Evolutionary conservation across 2,797 vertebrate species (phyloP), one percentile per base, ranked within the genome.

Genomic region (Xenopus petersii): DNA sequence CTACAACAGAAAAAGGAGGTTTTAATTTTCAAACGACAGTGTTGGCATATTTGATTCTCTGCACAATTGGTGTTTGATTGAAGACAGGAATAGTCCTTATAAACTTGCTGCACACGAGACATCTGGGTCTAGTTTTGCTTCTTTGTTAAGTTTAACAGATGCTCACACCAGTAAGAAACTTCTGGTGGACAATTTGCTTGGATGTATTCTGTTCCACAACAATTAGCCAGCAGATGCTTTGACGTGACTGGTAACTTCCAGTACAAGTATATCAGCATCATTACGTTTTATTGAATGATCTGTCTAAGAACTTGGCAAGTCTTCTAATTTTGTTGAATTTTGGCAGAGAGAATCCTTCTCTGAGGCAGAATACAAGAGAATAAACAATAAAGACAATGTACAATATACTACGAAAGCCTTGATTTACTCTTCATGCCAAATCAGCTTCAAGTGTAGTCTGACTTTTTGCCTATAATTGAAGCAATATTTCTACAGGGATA

Each of bases 211-310:
- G 42, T 74, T 74, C 67, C 15, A 65, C 36, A 78, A 73, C 66
- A 74, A 74, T 74, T 48, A 74, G 30, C 55, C 55, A 74, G 71
- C 76, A 79, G 76, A 79, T 79, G 76, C 71, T 70, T 61, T 70
- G 54, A 74, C 68, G 71, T 78, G 60, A 54, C 67, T 65, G 15
- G 71, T 70, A 56, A 54, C 12, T 58, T 79, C 64, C 71, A 51
- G 63, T 70, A 74, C 66, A 61, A 71, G 74, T 42, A 13, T 60
- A 66, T 71, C 56, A 71, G 55, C 64, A 67, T 76, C 70, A 71
- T 70, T 56, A 51, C 74, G 71, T 54, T 59, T 76, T 60, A 66
- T 66, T 60, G 68, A 66, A 66, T 49, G 68, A 76, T 61, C 69
- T 58, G 74, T 12, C 15, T 12, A 5, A 76, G 62, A 36, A 60